Conservation (phyloP, 2,888 invertebrate species). For the Micoletzkya japonica region DNA sequence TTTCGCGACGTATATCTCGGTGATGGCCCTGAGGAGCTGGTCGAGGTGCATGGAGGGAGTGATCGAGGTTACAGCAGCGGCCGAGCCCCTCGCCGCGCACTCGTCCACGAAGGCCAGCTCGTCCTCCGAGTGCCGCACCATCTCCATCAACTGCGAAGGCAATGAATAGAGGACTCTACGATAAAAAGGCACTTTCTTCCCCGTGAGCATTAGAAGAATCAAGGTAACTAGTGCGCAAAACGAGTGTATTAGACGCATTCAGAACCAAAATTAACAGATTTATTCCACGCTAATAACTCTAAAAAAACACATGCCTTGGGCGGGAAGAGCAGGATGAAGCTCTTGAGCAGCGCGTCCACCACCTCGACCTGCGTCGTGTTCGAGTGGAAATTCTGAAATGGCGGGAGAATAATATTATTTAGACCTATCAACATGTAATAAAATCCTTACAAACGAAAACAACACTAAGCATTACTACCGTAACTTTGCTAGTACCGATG, state of each 20-base stretch:
- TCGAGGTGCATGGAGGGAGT: constrained; percentile 14
- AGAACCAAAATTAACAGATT: too few relatives aligned
- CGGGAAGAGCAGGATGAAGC: constrained; percentile 27
- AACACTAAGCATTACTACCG: too few relatives aligned
- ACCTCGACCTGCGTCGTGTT: background rate
- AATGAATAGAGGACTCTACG: background rate
- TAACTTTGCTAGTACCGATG: too few relatives aligned
- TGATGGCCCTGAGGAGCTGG: constrained; percentile 10
- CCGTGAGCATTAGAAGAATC: too few relatives aligned
- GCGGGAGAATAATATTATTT: background rate
- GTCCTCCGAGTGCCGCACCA: constrained; percentile 42
- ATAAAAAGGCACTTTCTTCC: too few relatives aligned
- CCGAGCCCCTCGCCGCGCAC: constrained; percentile 3
- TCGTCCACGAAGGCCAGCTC: constrained; percentile 40
- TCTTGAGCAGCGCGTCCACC: constrained; percentile 21
- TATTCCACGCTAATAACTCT: too few relatives aligned
- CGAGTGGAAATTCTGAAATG: background rate
- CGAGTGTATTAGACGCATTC: too few relatives aligned
- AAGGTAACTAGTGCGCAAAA: too few relatives aligned
- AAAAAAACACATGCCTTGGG: constrained; percentile 17
- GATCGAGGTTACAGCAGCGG: constrained; percentile 2
- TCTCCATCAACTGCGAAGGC: constrained; percentile 37
- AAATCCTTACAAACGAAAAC: too few relatives aligned
- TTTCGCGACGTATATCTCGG: constrained; percentile 12
- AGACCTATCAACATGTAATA: background rate